Evolutionary conservation across 2,888 invertebrate species (phyloP).

Genomic region (Gnatocerus cornutus): DNA sequence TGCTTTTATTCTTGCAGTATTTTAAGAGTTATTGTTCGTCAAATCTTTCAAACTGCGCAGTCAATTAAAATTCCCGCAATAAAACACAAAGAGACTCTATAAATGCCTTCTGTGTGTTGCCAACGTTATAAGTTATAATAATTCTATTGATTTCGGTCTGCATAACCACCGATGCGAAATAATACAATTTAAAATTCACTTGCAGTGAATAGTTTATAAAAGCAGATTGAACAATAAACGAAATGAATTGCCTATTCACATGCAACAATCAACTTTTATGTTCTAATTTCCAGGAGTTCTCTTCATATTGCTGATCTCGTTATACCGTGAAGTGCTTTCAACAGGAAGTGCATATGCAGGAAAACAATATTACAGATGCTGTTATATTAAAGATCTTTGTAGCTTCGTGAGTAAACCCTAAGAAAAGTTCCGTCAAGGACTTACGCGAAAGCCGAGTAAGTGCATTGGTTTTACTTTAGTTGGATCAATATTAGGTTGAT

Average conservation of each 20-base stretch:
- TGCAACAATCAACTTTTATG: conserved; percentile 35
- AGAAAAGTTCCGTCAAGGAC: background rate
- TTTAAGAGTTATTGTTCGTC: too few relatives aligned
- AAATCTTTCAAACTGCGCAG: too few relatives aligned
- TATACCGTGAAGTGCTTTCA: conserved; percentile 9
- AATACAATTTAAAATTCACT: conserved; percentile 15
- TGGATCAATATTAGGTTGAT: conserved; percentile 4
- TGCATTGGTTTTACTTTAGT: background rate
- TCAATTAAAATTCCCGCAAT: too few relatives aligned
- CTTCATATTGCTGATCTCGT: background rate
- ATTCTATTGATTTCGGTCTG: background rate
- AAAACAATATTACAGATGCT: conserved; percentile 1
- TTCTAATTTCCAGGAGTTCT: conserved; percentile 12
- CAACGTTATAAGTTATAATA: too few relatives aligned
- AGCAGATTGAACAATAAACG: conserved; percentile 17
- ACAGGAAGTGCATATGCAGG: conserved; percentile 9
- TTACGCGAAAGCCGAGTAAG: background rate
- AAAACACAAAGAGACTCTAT: too few relatives aligned
- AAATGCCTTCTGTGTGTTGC: too few relatives aligned
- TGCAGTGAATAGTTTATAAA: conserved; percentile 17
- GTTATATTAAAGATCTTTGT: background rate
- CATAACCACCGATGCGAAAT: conserved; percentile 6
- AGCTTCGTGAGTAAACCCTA: background rate
- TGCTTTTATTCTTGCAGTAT: too few relatives aligned
- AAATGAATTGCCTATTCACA: conserved; percentile 22